phyloP scores from a whole-genome alignment of 2,113 vertebrate genomes.

The Malurus cyaneus region DNA sequence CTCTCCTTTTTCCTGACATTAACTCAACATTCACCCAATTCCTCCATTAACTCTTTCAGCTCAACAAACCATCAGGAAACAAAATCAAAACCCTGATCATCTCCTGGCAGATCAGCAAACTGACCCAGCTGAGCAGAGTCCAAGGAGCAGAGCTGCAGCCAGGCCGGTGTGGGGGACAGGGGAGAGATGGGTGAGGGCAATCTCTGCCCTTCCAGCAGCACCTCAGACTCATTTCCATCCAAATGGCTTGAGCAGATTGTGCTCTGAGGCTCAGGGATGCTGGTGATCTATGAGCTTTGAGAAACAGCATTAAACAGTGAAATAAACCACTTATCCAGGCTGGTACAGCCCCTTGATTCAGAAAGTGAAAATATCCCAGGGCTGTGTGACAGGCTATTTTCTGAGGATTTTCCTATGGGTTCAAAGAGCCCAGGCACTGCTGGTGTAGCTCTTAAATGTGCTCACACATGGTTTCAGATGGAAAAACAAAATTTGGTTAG shows the following conservation, averaged over 20 bases:
- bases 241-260: neutral
- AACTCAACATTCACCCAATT: fast-evolving
- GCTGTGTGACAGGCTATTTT: neutral
- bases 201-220: neutral
- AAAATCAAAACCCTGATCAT: neutral
- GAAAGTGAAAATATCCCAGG: neutral
- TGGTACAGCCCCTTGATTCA: neutral
- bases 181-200: fast-evolving
- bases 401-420: neutral
- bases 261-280: neutral
- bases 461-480: neutral
- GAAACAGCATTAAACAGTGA: neutral
- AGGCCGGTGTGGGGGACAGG: neutral
- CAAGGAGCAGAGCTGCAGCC: fast-evolving
- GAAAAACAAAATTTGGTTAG: neutral
- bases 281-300: neutral
- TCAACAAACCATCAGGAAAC: neutral
- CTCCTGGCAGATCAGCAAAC: neutral
- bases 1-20: neutral
- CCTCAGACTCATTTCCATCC: neutral
- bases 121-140: neutral
- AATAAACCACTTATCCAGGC: neutral
- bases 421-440: neutral
- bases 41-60: neutral
- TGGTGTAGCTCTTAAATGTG: neutral